phyloP scores from a whole-genome alignment of 2,797 vertebrate species.

The Acridotheres tristis region DNA sequence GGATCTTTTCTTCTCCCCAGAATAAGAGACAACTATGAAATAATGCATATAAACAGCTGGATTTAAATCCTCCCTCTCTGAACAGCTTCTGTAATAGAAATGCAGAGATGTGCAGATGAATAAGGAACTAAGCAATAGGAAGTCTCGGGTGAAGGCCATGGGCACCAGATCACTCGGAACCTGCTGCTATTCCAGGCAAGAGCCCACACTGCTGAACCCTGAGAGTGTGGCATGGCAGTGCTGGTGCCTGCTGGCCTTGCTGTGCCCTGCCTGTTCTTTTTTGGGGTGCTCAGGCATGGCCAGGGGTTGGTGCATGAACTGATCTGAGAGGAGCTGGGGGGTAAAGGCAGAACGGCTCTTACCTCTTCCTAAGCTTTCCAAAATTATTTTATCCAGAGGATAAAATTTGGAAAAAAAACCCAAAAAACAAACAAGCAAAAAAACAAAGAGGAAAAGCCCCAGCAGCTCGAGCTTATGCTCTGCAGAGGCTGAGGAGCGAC shows the following conservation, averaged over 20 bases:
- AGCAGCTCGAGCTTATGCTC: neutral
- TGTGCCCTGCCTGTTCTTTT: neutral
- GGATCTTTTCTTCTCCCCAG: neutral
- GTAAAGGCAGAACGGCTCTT: neutral
- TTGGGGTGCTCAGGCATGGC: neutral
- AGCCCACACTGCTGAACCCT: neutral
- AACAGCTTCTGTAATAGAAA: neutral
- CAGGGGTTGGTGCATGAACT: neutral
- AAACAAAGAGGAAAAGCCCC: neutral
- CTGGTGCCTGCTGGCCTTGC: neutral
- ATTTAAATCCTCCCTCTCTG: neutral
- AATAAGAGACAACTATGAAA: neutral
- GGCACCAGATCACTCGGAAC: neutral
- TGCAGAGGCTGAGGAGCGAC: neutral
- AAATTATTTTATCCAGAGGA: neutral
- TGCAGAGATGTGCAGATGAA: neutral
- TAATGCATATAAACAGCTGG: neutral
- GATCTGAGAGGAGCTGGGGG: neutral
- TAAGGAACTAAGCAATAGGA: constrained; percentile 54
- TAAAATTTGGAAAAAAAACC: rapidly evolving
- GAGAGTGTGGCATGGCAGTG: neutral
- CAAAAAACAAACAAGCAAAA: too few relatives aligned
- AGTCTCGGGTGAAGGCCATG: rapidly evolving
- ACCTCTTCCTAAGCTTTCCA: neutral
- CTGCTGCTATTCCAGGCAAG: neutral